Conservation (phyloP, 1,140 invertebrate genomes). For the Drosophila parabipectinata region DNA sequence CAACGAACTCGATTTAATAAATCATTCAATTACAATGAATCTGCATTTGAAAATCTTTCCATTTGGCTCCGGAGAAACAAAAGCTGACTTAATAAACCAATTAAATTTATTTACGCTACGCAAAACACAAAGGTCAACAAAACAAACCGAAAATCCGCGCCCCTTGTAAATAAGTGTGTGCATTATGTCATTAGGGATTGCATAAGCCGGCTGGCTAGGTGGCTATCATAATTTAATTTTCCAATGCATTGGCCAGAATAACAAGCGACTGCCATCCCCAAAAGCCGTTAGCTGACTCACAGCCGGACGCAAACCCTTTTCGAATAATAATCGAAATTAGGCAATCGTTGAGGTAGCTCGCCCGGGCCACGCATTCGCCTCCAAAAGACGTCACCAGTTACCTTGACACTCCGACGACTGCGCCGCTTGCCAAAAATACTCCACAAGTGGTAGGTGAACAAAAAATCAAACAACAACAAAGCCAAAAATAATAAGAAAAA, state of each 20-base stretch:
- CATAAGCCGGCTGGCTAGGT: slow-evolving; percentile 46
- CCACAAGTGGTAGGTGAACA: background rate
- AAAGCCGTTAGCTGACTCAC: slow-evolving; percentile 66
- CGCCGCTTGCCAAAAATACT: slow-evolving; percentile 52
- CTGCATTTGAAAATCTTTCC: background rate
- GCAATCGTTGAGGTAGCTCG: slow-evolving; percentile 65
- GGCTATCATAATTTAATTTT: slow-evolving; percentile 75
- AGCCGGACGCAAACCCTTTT: slow-evolving; percentile 64
- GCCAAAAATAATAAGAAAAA: background rate
- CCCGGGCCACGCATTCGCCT: slow-evolving; percentile 14
- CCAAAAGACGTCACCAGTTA: slow-evolving; percentile 73
- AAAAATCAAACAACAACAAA: slow-evolving; percentile 10
- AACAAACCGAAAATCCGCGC: slow-evolving; percentile 2
- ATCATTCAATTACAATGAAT: slow-evolving; percentile 22
- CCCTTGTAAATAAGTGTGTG: slow-evolving; percentile 34
- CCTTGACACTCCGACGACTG: slow-evolving; percentile 59
- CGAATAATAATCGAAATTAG: slow-evolving; percentile 80
- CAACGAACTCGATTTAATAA: slow-evolving; percentile 62
- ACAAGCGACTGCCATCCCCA: slow-evolving; percentile 45
- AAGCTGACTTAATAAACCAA: slow-evolving; percentile 35
- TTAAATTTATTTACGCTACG: slow-evolving; percentile 59
- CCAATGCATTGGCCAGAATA: slow-evolving; percentile 79
- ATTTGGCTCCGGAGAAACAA: slow-evolving; percentile 14
- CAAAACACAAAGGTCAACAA: slow-evolving; percentile 63
- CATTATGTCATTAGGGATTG: slow-evolving; percentile 75